Percentiles rank a stretch among this genome's conserved stretches.
These are phyloP conservation scores for Sebastes iracundus DNA, from an alignment of 2,797 vertebrate genomes.

Conservation along the genomic window DNA sequence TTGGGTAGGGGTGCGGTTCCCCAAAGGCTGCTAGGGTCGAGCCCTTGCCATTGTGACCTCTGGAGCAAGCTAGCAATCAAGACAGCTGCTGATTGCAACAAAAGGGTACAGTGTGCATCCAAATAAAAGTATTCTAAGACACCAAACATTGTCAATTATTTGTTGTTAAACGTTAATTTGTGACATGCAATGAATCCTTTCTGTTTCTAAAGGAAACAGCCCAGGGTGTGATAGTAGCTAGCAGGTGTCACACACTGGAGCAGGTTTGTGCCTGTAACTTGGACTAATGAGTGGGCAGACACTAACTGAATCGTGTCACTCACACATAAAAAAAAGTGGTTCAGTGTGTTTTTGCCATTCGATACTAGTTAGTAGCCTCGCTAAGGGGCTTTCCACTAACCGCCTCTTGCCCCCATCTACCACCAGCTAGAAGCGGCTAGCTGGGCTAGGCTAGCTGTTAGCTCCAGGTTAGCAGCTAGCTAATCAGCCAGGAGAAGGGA, in stretches of 20 bases:
- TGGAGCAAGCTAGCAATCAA: constrained; percentile 72
- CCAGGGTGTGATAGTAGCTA: neutral
- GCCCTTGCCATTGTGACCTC: constrained; percentile 84
- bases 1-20: constrained; percentile 83
- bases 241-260: constrained; percentile 63
- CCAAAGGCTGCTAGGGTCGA: constrained; percentile 84
- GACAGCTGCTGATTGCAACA: constrained; percentile 66
- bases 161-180: neutral
- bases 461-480: constrained; percentile 70
- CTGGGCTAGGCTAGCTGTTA: constrained; percentile 70
- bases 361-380: constrained; percentile 9
- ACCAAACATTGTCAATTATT: neutral
- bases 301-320: neutral
- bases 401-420: constrained; percentile 19
- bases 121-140: neutral
- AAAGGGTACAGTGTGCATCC: constrained; percentile 32
- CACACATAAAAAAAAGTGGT: neutral
- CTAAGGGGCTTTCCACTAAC: constrained; percentile 37
- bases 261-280: constrained; percentile 26
- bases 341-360: neutral
- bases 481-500: constrained; percentile 70
- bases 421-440: constrained; percentile 55
- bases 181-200: neutral
- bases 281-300: neutral
- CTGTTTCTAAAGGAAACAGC: neutral